phyloP scores from a whole-genome alignment of 1,140 invertebrate species.

The Wiebesia pumilae region DNA sequence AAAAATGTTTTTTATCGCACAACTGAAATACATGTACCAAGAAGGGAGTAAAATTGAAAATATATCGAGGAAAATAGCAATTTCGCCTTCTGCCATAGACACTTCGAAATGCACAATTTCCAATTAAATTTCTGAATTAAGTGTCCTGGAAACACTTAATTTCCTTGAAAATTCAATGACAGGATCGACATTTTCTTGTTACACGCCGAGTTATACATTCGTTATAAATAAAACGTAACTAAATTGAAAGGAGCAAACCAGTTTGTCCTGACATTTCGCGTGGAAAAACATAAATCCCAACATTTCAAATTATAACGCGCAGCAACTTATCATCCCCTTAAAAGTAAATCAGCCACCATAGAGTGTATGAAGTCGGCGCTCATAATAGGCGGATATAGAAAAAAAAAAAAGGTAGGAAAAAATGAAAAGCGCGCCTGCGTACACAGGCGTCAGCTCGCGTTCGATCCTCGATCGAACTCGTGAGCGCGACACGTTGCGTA shows the following conservation, averaged over 20 bases:
- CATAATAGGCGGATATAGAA: neutral
- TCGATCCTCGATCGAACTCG: neutral
- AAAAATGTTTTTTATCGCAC: too few relatives aligned
- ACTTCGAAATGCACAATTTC: neutral
- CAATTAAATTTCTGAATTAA: slow-evolving; percentile 6
- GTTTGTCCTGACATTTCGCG: neutral
- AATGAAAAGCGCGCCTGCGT: neutral
- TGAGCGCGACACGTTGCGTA: neutral
- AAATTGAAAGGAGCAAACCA: slow-evolving; percentile 9
- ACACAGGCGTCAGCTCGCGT: neutral
- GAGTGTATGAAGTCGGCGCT: neutral
- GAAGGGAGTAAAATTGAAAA: too few relatives aligned
- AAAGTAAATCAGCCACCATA: neutral
- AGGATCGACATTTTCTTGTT: neutral
- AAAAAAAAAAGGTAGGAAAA: neutral
- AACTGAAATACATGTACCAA: too few relatives aligned
- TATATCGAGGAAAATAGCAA: neutral
- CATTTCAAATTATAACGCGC: neutral
- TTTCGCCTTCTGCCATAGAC: neutral
- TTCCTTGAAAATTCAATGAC: neutral
- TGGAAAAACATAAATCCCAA: neutral
- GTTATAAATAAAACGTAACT: neutral
- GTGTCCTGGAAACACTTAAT: neutral
- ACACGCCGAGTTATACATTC: neutral
- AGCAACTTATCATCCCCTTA: slow-evolving; percentile 8